These are phyloP conservation scores for Poeciliopsis occidentalis DNA, from an alignment of 2,113 vertebrate species.

Conservation along the genomic window DNA sequence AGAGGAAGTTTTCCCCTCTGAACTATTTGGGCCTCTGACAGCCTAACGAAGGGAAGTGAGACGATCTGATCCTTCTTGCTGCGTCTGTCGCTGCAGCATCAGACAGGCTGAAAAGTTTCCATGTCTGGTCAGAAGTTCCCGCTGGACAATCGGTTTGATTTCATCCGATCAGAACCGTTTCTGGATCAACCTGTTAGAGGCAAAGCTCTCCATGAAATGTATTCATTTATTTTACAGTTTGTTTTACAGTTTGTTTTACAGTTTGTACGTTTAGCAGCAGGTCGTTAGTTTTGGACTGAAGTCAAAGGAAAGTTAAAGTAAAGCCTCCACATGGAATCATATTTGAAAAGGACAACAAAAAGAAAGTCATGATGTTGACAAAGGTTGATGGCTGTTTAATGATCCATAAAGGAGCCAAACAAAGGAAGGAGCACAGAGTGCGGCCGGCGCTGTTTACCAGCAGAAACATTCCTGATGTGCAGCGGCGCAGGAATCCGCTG, in stretches of 20 bases:
- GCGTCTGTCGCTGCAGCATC: background rate
- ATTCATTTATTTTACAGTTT: no score
- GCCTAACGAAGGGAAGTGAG: no score
- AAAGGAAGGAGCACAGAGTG: slow-evolving; percentile 50
- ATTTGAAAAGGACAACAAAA: background rate
- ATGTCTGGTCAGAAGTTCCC: no score
- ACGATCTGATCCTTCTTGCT: no score
- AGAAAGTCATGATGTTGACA: background rate
- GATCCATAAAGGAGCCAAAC: slow-evolving; percentile 19
- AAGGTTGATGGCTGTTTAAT: slow-evolving; percentile 19
- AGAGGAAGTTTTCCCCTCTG: no score
- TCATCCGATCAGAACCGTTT: background rate
- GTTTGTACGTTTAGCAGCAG: no score
- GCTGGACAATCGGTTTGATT: no score
- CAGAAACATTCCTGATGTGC: slow-evolving; percentile 43
- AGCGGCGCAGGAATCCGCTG: slow-evolving; percentile 23
- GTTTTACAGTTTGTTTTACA: no score
- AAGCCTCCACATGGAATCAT: background rate
- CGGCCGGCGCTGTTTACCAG: slow-evolving; percentile 48
- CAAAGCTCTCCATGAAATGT: no score
- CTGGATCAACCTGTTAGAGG: no score
- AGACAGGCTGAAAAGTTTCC: background rate
- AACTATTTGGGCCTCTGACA: no score
- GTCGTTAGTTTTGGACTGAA: no score
- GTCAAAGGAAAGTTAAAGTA: background rate